These are phyloP conservation scores for Brachirus orientalis DNA, from an alignment of 2,113 vertebrate species.

Conservation along the genomic window DNA sequence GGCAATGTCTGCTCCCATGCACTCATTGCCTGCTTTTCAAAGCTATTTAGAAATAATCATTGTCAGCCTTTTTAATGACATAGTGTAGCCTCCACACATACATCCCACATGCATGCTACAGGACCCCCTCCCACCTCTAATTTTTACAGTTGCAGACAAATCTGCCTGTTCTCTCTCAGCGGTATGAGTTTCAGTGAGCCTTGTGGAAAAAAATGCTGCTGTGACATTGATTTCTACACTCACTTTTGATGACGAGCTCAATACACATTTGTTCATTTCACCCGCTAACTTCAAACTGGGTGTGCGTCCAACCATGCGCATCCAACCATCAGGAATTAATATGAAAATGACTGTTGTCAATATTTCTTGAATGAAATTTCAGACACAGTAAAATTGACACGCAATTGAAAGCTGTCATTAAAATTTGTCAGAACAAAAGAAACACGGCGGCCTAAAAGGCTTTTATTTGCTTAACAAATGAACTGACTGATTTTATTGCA, in stretches of 20 bases:
- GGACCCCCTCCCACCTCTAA: conserved; percentile 24
- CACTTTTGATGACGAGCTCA: conserved; percentile 43
- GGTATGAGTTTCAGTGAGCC: conserved; percentile 26
- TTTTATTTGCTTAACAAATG: conserved; percentile 36
- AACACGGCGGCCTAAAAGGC: conserved; percentile 16
- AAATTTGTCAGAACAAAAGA: conserved; percentile 54
- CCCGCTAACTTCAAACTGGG: conserved; percentile 6
- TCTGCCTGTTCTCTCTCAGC: conserved; percentile 36
- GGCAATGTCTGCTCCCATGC: conserved; percentile 7
- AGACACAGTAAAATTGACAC: conserved; percentile 45
- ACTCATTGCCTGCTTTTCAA: conserved; percentile 43
- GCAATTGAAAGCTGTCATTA: conserved; percentile 39
- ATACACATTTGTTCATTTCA: conserved; percentile 31
- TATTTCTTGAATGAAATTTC: conserved; percentile 46
- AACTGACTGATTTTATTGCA: conserved; percentile 19
- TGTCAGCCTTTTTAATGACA: conserved; percentile 19
- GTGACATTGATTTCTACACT: conserved; percentile 38
- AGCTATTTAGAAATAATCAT: conserved; percentile 33
- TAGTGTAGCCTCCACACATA: no score
- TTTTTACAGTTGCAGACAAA: conserved; percentile 51
- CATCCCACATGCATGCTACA: no score
- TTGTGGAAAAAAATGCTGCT: conserved; percentile 30
- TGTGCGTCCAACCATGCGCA: conserved; percentile 49
- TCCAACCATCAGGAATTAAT: conserved; percentile 55
- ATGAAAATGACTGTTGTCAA: conserved; percentile 53